Evolutionary conservation across 2,888 invertebrate species (phyloP).

Genomic region (Xylota sylvarum): DNA sequence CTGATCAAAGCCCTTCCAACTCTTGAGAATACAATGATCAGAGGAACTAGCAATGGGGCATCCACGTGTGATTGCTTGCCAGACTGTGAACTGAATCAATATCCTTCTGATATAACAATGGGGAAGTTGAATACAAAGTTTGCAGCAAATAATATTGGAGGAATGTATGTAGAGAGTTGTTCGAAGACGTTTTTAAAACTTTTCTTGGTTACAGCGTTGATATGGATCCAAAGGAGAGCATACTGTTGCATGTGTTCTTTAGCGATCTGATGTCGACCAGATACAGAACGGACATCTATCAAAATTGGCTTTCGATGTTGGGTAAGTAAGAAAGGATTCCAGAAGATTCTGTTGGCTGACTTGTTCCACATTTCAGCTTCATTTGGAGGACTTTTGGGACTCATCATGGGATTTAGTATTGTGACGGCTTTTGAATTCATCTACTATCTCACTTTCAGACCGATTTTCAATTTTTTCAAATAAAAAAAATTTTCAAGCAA

Average conservation of each 20-base stretch:
- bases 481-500: too few species aligned
- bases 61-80: conserved; percentile 86
- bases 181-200: background rate
- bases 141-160: conserved; percentile 83
- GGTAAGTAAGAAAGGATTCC: conserved; percentile 84
- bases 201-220: conserved; percentile 82
- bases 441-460: conserved; percentile 87
- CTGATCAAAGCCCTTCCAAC: conserved; percentile 84
- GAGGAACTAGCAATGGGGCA: conserved; percentile 2
- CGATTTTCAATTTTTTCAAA: conserved; percentile 85
- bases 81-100: conserved; percentile 88
- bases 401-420: conserved; percentile 90
- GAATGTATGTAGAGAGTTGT: conserved; percentile 80
- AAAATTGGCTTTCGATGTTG: conserved; percentile 89
- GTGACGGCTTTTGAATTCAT: conserved; percentile 89
- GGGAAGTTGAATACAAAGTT: conserved; percentile 86
- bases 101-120: conserved; percentile 88
- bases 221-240: conserved; percentile 86
- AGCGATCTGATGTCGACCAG: conserved; percentile 89
- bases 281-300: conserved; percentile 88
- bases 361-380: conserved; percentile 86
- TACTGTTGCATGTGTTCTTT: conserved; percentile 89
- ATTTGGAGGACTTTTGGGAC: conserved; percentile 89
- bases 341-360: background rate
- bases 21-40: conserved; percentile 78